Conservation (phyloP, 2,888 invertebrate species). For the Ornithoptera priamus region DNA sequence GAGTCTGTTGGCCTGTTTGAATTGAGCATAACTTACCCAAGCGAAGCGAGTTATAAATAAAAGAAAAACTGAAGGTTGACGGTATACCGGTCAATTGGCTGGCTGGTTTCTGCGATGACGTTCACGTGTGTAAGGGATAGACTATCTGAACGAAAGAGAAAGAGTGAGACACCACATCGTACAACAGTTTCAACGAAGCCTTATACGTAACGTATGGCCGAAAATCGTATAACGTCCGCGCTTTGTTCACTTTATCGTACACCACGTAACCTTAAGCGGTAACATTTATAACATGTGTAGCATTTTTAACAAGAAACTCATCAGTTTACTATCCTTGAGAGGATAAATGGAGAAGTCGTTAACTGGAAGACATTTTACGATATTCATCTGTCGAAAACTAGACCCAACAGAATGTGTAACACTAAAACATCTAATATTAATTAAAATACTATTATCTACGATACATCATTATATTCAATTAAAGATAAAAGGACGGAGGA, state of each 20-base stretch:
- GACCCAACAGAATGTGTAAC: neutral
- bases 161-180: slow-evolving; percentile 55
- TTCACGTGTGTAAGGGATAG: slow-evolving; percentile 52
- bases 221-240: slow-evolving; percentile 71
- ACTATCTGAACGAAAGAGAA: slow-evolving; percentile 32
- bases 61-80: slow-evolving; percentile 80
- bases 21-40: slow-evolving; percentile 72
- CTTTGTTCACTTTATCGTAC: slow-evolving; percentile 57
- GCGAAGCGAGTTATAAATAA: slow-evolving; percentile 78
- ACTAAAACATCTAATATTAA: too few species aligned
- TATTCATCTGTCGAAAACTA: neutral
- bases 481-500: too few species aligned
- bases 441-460: too few species aligned
- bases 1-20: slow-evolving; percentile 42
- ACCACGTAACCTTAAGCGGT: slow-evolving; percentile 52
- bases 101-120: slow-evolving; percentile 79
- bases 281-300: slow-evolving; percentile 42
- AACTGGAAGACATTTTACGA: neutral
- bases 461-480: too few species aligned
- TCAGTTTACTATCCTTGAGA: slow-evolving; percentile 16
- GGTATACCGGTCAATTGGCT: slow-evolving; percentile 79
- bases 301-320: slow-evolving; percentile 43
- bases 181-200: slow-evolving; percentile 72
- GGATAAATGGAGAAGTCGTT: neutral
- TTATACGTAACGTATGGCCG: slow-evolving; percentile 71